These are phyloP conservation scores for Bos indicus DNA, from an alignment of 2,113 vertebrate species.

Conservation along the genomic window DNA sequence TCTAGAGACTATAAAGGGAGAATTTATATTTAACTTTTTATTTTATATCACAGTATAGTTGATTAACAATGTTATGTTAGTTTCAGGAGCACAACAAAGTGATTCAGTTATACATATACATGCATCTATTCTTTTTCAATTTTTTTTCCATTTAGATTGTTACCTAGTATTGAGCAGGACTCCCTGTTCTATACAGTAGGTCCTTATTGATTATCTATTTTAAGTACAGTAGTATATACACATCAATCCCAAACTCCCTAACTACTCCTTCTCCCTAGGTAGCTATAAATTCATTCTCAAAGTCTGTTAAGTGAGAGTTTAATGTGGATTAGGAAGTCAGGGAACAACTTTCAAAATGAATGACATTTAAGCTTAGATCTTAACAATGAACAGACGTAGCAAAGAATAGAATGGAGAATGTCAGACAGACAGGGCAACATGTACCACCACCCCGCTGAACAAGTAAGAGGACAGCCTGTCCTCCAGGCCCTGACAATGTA, in stretches of 20 bases:
- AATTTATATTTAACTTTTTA: neutral
- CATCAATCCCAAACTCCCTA: neutral
- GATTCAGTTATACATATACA: neutral
- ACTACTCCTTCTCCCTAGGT: neutral
- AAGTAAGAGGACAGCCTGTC: neutral
- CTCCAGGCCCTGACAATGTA: neutral
- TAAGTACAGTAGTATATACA: neutral
- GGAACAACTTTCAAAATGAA: neutral
- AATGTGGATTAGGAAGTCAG: neutral
- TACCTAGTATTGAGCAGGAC: neutral
- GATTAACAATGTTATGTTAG: neutral
- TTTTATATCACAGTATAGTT: neutral
- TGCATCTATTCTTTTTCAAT: neutral
- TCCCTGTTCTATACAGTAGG: neutral
- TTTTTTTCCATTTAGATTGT: neutral
- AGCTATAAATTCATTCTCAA: neutral
- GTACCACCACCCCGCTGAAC: neutral
- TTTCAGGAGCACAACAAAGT: neutral
- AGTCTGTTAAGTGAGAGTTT: neutral
- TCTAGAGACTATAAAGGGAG: neutral
- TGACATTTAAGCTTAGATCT: neutral
- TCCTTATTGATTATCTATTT: neutral
- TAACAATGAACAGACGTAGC: neutral
- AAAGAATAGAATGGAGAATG: neutral
- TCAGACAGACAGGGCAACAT: neutral